Evolutionary conservation across 92 coral and sea anemone genomes (phyloP).

Genomic region (Porites divaricata): DNA sequence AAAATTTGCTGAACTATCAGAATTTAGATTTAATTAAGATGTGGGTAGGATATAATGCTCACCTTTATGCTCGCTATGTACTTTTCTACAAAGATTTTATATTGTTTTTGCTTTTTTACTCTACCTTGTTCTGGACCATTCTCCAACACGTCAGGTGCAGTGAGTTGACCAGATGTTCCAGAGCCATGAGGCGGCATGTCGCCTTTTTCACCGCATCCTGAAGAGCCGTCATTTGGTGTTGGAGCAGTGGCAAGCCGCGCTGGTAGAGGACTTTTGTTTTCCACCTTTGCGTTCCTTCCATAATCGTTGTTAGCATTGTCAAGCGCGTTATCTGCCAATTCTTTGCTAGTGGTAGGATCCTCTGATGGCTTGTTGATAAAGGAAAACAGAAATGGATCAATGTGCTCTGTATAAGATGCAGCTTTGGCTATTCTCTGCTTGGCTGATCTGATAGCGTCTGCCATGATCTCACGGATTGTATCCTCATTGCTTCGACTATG

Average conservation of each 20-base stretch:
- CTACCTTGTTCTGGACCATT: neutral
- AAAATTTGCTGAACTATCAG: no score
- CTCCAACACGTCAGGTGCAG: no score
- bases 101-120: no score
- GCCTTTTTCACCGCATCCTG: no score
- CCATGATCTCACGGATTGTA: neutral
- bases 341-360: neutral
- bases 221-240: neutral
- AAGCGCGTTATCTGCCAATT: neutral
- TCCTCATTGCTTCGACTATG: neutral
- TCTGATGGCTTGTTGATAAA: neutral
- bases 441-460: neutral
- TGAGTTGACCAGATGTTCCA: no score
- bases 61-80: no score
- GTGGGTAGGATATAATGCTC: no score
- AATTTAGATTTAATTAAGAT: no score
- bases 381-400: neutral
- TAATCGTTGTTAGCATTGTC: neutral
- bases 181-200: no score
- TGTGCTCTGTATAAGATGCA: neutral
- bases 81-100: no score
- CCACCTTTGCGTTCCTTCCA: neutral
- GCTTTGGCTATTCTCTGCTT: neutral
- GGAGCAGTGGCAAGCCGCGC: neutral
- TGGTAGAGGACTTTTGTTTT: neutral